Evolutionary conservation across 2,888 invertebrate species (phyloP), one percentile per base, ranked within the genome.

Genomic region (Caenorhabditis doughertyi): DNA sequence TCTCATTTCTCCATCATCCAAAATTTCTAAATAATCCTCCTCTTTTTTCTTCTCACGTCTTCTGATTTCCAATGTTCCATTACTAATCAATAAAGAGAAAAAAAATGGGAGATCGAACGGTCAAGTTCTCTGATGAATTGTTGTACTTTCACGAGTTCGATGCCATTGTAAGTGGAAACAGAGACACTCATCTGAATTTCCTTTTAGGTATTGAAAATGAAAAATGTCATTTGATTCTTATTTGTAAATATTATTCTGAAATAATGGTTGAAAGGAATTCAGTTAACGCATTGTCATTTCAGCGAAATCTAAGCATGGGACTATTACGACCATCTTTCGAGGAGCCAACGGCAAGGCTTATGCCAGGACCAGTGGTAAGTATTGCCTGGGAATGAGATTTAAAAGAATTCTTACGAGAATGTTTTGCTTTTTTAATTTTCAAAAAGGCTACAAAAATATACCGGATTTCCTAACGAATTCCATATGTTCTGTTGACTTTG

Each of bases 301-400:
- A 86, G 85, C 56, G 77, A 51, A 79, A 81, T 58, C 74, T 86
- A 53, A 81, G 84, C 55, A 85, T 89, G 84, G 85, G 89, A 80
- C 79, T 90, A 32, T 77, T 89, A 47, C 82, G 89, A 47, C 89
- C 90, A 23, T 76, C 74, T 23, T 88, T 88, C 64, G 86, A 89
- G 55, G 89, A 90, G 39, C 89, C 89, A 8, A 87, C 85, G 44
- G 81, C 89, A 13, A 73, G 89, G 35, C 81, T 90, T 13, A 87
- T 90, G 70, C 88, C 88, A 21, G 85, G 84, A 25, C 83, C 84
- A 21, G 60, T 84, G 84, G 81, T 81, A 35, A 65, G 81, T 32
- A 18, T 27, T 55, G 21, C 25, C 8, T 56, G 7, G 32, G 51
- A 9, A 32, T 5, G 42, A 13, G 42, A 42, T 42, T 3, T 8